phyloP scores from a whole-genome alignment of 2,888 invertebrate species.

The Syritta pipiens region DNA sequence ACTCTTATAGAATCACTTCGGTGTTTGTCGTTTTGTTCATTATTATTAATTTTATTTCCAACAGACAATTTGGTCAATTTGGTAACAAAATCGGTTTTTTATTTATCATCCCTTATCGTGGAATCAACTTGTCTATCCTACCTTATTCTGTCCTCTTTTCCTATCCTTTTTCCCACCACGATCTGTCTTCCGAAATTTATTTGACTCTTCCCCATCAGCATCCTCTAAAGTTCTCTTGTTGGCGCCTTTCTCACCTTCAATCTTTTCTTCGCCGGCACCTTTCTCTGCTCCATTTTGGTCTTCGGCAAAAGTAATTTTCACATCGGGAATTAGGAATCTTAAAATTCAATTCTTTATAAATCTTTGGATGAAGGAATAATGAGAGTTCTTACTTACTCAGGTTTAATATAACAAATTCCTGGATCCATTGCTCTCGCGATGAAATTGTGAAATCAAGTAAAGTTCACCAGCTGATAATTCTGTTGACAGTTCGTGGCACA shows the following conservation, averaged over 20 bases:
- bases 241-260: constrained; percentile 40
- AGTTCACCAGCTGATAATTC: constrained; percentile 35
- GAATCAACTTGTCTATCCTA: too few species aligned
- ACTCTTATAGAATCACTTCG: too few species aligned
- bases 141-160: constrained; percentile 78
- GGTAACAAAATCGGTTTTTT: too few species aligned
- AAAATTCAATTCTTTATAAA: background rate
- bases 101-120: too few species aligned
- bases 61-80: too few species aligned
- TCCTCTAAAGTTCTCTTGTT: constrained; percentile 70
- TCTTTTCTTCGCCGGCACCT: too few species aligned
- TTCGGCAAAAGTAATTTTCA: constrained; percentile 42
- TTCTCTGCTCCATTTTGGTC: constrained; percentile 21
- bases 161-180: constrained; percentile 73
- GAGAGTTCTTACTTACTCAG: constrained; percentile 72
- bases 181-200: constrained; percentile 69
- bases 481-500: constrained; percentile 44
- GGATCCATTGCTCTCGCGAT: constrained; percentile 75
- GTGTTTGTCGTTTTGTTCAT: too few species aligned
- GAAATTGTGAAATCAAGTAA: background rate
- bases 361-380: too few species aligned
- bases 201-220: constrained; percentile 3
- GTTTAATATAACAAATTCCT: constrained; percentile 78
- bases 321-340: constrained; percentile 70
- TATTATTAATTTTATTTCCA: too few species aligned